These are phyloP conservation scores for Rhodophaea formosa DNA, from an alignment of 2,888 invertebrate genomes.

Conservation along the genomic window DNA sequence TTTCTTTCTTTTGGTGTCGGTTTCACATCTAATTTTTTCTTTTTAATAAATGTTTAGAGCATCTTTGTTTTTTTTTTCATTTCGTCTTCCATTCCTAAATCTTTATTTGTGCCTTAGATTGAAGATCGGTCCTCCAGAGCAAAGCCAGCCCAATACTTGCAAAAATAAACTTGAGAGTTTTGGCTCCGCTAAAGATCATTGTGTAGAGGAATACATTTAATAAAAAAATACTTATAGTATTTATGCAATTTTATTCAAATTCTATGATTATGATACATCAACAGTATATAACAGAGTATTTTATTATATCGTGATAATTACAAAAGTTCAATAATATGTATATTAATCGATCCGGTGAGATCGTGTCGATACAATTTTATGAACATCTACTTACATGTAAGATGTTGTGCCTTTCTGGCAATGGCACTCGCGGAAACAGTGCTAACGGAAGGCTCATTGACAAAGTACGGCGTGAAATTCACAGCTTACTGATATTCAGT, in stretches of 20 bases:
- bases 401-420: slow-evolving; percentile 20
- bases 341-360: slow-evolving; percentile 17
- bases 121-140: too few relatives aligned
- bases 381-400: slow-evolving; percentile 6
- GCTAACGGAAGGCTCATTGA: not conserved
- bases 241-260: slow-evolving; percentile 40
- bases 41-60: slow-evolving; percentile 44
- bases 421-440: slow-evolving; percentile 25
- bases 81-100: not conserved
- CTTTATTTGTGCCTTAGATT: too few relatives aligned
- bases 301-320: slow-evolving; percentile 23
- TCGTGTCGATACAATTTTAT: slow-evolving; percentile 3
- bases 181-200: too few relatives aligned
- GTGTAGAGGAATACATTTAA: not conserved
- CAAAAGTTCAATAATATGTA: slow-evolving; percentile 20
- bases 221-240: slow-evolving; percentile 6
- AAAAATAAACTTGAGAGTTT: too few relatives aligned
- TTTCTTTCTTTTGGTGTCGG: slow-evolving; percentile 32
- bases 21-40: slow-evolving; percentile 30
- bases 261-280: slow-evolving; percentile 44
- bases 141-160: too few relatives aligned
- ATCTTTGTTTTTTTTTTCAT: slow-evolving; percentile 28
- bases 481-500: too few relatives aligned
- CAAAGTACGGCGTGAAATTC: not conserved
- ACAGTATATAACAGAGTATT: slow-evolving; percentile 64